These are phyloP conservation scores for Drosophila cardini DNA, from an alignment of 1,140 invertebrate species.

Conservation along the genomic window DNA sequence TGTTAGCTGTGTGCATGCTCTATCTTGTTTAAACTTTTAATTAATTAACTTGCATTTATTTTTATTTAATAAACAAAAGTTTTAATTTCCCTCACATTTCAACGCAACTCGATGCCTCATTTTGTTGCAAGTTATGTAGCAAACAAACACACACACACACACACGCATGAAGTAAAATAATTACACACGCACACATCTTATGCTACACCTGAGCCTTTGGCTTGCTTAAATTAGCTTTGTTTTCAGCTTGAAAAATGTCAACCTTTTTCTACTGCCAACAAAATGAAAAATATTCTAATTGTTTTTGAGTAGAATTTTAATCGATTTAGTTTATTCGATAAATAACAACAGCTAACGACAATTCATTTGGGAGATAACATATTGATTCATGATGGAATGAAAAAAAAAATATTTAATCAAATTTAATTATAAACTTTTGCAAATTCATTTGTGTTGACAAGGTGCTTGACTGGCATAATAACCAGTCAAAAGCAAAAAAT, in stretches of 20 bases:
- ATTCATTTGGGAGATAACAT: not conserved
- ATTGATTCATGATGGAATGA: slow-evolving; percentile 15
- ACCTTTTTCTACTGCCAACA: not conserved
- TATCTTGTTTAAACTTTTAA: slow-evolving; percentile 77
- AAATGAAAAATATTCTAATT: not conserved
- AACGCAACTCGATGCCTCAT: slow-evolving; percentile 6
- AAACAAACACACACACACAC: slow-evolving; percentile 1
- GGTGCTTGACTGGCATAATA: slow-evolving; percentile 66
- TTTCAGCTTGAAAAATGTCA: not conserved
- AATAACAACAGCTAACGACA: slow-evolving; percentile 30
- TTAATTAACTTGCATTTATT: slow-evolving; percentile 81
- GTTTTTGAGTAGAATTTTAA: not conserved
- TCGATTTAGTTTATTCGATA: not conserved
- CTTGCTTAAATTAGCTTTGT: slow-evolving; percentile 21
- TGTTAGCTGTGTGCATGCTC: slow-evolving; percentile 55
- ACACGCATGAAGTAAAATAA: not conserved
- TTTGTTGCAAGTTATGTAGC: slow-evolving; percentile 1
- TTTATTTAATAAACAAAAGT: slow-evolving; percentile 80
- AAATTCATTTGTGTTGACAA: slow-evolving; percentile 61
- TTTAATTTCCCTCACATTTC: slow-evolving; percentile 44
- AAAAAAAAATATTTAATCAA: slow-evolving; percentile 14
- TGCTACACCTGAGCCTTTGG: slow-evolving; percentile 8
- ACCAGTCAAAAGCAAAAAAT: slow-evolving; percentile 43
- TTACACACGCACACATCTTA: not conserved
- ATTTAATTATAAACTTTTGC: slow-evolving; percentile 30